A percentile compares a stretch with the other conserved stretches of the same genome.
Evolutionary conservation across 2,113 vertebrate species (phyloP).

Genomic region (Narcine bancroftii): DNA sequence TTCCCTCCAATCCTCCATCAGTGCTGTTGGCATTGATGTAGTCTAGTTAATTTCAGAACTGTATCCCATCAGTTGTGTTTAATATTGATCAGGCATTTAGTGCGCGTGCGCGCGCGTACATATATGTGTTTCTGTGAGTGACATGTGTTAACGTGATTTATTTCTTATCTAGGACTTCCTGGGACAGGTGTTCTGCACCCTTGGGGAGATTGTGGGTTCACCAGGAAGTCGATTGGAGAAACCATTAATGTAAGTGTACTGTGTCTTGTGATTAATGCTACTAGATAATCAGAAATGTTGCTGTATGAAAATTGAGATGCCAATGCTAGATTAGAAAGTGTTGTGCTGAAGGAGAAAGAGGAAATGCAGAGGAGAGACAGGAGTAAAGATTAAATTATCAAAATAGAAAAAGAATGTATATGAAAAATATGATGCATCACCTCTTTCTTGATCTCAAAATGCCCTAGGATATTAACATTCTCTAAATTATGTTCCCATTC

Average conservation of each 20-base stretch:
- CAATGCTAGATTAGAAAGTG: background rate
- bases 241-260: slow-evolving; percentile 72
- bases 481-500: no score
- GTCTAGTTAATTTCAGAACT: background rate
- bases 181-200: slow-evolving; percentile 86
- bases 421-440: background rate
- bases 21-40: background rate
- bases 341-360: background rate
- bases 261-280: background rate
- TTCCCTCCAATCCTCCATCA: background rate
- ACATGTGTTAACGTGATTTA: background rate
- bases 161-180: slow-evolving; percentile 73
- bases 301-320: no score
- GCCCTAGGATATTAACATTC: no score
- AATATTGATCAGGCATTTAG: background rate
- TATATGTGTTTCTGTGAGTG: no score
- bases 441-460: no score
- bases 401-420: background rate
- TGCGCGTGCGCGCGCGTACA: background rate
- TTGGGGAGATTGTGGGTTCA: slow-evolving; percentile 89
- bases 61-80: background rate
- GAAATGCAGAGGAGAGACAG: background rate
- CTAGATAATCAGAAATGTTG: background rate
- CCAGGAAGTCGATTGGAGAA: slow-evolving; percentile 87
- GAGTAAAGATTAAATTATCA: background rate